A percentile compares a stretch with the other conserved stretches of the same genome.
phyloP scores from a whole-genome alignment of 2,888 invertebrate genomes.

The Hypercompe scribonia region DNA sequence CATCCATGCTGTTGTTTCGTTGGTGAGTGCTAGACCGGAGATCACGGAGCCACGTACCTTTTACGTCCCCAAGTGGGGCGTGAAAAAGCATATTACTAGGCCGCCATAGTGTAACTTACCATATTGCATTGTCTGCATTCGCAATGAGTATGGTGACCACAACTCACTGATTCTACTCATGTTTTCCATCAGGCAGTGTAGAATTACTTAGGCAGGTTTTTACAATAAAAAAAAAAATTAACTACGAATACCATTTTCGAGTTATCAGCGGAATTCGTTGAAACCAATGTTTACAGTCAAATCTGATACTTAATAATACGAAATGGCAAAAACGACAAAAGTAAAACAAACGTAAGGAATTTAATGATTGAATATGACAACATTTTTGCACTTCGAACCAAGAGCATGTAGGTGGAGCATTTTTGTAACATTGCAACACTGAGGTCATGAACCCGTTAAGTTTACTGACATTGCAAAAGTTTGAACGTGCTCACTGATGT shows the following conservation, averaged over 20 bases:
- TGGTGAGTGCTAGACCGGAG: too few species aligned
- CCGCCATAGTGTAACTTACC: too few species aligned
- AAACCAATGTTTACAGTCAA: neutral
- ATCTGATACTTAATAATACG: neutral
- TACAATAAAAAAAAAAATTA: too few species aligned
- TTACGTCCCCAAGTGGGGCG: too few species aligned
- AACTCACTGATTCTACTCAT: too few species aligned
- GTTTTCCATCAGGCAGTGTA: too few species aligned
- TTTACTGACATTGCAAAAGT: constrained; percentile 13
- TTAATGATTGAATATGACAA: neutral
- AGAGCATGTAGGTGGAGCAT: neutral
- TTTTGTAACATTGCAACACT: constrained; percentile 11
- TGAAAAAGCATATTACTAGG: too few species aligned
- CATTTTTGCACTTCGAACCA: neutral
- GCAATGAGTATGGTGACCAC: too few species aligned
- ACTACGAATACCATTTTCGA: neutral
- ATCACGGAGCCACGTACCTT: too few species aligned
- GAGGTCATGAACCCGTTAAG: constrained; percentile 8
- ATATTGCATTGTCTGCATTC: too few species aligned
- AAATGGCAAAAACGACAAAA: neutral
- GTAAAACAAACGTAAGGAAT: neutral
- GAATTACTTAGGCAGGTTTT: too few species aligned
- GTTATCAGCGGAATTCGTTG: neutral
- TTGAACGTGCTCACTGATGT: neutral
- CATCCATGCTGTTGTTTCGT: too few species aligned